Conservation (phyloP, 53 echinoderm and acorn worm species). For the Paracentrotus lividus region DNA sequence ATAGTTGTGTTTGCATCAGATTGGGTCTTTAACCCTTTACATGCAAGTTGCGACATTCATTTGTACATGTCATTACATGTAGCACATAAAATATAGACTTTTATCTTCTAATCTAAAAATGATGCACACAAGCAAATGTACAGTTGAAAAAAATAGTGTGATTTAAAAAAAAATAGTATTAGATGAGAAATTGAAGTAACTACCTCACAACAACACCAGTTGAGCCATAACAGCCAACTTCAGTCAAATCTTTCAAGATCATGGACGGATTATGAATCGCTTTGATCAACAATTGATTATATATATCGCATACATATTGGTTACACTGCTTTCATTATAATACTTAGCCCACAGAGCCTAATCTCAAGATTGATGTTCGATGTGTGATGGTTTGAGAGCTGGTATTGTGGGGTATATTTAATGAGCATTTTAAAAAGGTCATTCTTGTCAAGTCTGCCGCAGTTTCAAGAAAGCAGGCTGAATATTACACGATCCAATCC, state of each 20-base stretch:
- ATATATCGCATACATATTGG: neutral
- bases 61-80: too few relatives aligned
- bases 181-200: neutral
- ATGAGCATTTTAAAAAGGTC: neutral
- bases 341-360: neutral
- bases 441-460: neutral
- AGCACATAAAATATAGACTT: too few relatives aligned
- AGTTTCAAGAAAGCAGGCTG: neutral
- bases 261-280: neutral
- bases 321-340: neutral
- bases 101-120: too few relatives aligned
- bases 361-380: neutral
- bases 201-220: neutral
- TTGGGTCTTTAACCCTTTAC: too few relatives aligned
- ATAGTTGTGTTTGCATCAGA: too few relatives aligned
- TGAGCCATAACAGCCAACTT: neutral
- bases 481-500: constrained; percentile 30
- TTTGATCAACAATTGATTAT: neutral
- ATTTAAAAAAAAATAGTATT: neutral
- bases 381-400: neutral
- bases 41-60: too few relatives aligned
- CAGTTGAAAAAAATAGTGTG: too few relatives aligned
- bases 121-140: too few relatives aligned
- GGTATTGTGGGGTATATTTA: neutral
- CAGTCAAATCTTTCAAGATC: neutral